A percentile compares a stretch with the other conserved stretches of the same genome.
These are phyloP conservation scores for Uria lomvia DNA, from an alignment of 2,113 vertebrate species.

Conservation along the genomic window DNA sequence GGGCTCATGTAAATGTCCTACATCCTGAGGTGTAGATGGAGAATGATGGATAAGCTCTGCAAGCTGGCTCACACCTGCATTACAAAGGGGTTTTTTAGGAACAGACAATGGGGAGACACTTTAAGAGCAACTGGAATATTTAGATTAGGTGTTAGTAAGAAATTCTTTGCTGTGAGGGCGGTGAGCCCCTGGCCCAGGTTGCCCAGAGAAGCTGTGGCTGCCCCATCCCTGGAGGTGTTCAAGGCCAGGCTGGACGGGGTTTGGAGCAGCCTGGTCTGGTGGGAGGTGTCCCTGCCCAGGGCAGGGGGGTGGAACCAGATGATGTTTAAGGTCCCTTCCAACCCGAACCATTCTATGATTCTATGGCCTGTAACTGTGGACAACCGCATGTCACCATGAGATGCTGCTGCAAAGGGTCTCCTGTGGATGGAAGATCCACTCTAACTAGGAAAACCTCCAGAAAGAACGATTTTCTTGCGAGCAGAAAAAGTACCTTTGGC, in stretches of 20 bases:
- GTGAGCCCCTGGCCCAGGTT: no score
- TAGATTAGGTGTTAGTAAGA: no score
- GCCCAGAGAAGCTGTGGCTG: no score
- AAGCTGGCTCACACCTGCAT: not conserved
- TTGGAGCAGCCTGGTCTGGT: no score
- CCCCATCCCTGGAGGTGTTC: no score
- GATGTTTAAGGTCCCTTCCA: no score
- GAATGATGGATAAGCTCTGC: not conserved
- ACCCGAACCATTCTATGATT: no score
- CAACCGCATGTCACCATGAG: not conserved
- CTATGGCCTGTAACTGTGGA: not conserved
- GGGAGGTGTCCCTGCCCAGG: no score
- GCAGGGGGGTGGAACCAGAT: no score
- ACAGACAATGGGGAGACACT: not conserved
- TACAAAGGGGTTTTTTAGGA: not conserved
- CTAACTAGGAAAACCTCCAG: not conserved
- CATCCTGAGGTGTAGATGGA: accelerated
- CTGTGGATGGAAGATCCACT: not conserved
- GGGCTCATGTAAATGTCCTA: accelerated
- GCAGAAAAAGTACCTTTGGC: not conserved
- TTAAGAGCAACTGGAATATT: not conserved
- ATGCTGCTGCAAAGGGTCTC: not conserved
- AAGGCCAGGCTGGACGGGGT: no score
- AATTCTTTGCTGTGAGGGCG: no score
- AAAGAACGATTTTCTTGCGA: not conserved